phyloP scores from a whole-genome alignment of 1,140 invertebrate genomes.

The Palaemon carinicauda region DNA sequence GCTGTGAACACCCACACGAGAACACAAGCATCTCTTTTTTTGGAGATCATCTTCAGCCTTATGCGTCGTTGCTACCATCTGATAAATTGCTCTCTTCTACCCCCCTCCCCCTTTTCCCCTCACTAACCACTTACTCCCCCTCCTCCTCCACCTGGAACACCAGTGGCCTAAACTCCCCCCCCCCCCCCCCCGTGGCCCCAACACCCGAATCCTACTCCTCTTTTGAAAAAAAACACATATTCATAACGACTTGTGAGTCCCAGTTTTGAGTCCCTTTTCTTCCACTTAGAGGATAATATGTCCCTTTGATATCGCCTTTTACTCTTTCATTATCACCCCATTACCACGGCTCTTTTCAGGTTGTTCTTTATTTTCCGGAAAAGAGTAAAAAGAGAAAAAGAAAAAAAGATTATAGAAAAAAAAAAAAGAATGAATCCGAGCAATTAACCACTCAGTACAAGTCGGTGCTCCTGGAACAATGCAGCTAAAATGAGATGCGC shows the following conservation, averaged over 20 bases:
- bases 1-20: too few relatives aligned
- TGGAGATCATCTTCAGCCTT: too few relatives aligned
- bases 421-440: not conserved
- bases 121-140: too few relatives aligned
- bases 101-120: too few relatives aligned
- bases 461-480: constrained; percentile 40
- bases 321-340: constrained; percentile 50
- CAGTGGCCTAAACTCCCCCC: not conserved
- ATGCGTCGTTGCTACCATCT: too few relatives aligned
- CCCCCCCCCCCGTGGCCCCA: too few relatives aligned
- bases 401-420: too few relatives aligned
- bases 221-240: not conserved
- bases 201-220: too few relatives aligned
- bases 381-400: not conserved
- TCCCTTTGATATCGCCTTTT: constrained; percentile 32
- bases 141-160: not conserved
- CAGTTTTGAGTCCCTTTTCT: constrained; percentile 37
- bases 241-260: constrained; percentile 41
- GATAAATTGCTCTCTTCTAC: too few relatives aligned
- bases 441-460: constrained; percentile 49
- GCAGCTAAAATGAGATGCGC: constrained; percentile 43
- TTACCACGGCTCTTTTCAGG: constrained; percentile 48
- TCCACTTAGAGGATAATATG: constrained; percentile 45
- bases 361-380: constrained; percentile 51
- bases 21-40: too few relatives aligned